A percentile compares a stretch with the other conserved stretches of the same genome.
Evolutionary conservation across 23 tunicate genomes (phyloP).

Genomic region (Clavelina lepadiformis): DNA sequence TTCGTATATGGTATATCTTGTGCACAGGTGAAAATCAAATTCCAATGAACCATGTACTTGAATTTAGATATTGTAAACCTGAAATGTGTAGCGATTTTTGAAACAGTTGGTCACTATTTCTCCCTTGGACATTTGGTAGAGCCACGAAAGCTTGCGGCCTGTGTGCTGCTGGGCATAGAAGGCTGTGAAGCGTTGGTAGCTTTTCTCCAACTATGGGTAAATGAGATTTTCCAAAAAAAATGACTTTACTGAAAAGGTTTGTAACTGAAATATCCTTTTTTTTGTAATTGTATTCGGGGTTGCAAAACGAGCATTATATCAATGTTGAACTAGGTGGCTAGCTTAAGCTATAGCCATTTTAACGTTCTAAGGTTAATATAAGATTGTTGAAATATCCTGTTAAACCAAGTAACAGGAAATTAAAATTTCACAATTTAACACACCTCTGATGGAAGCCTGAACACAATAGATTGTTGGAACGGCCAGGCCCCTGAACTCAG

Average conservation of each 20-base stretch:
- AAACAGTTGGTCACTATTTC: slow-evolving; percentile 93
- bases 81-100: slow-evolving; percentile 80
- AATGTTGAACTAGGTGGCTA: too few relatives aligned
- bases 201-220: slow-evolving; percentile 59
- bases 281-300: too few relatives aligned
- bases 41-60: too few relatives aligned
- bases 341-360: too few relatives aligned
- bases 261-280: too few relatives aligned
- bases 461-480: slow-evolving; percentile 66
- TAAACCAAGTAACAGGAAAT: not conserved
- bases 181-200: slow-evolving; percentile 69
- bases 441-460: slow-evolving; percentile 85
- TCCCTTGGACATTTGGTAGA: slow-evolving; percentile 84
- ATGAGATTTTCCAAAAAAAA: too few relatives aligned
- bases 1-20: not conserved
- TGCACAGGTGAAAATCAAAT: not conserved
- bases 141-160: slow-evolving; percentile 81
- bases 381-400: too few relatives aligned
- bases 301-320: too few relatives aligned
- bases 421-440: not conserved
- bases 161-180: slow-evolving; percentile 83
- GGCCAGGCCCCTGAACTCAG: slow-evolving; percentile 94
- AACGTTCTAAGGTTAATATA: too few relatives aligned
- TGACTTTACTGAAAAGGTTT: too few relatives aligned
- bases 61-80: too few relatives aligned